A percentile compares a stretch with the other conserved stretches of the same genome.
Evolutionary conservation across 1,140 invertebrate genomes (phyloP).

Genomic region (Orchesella cincta): DNA sequence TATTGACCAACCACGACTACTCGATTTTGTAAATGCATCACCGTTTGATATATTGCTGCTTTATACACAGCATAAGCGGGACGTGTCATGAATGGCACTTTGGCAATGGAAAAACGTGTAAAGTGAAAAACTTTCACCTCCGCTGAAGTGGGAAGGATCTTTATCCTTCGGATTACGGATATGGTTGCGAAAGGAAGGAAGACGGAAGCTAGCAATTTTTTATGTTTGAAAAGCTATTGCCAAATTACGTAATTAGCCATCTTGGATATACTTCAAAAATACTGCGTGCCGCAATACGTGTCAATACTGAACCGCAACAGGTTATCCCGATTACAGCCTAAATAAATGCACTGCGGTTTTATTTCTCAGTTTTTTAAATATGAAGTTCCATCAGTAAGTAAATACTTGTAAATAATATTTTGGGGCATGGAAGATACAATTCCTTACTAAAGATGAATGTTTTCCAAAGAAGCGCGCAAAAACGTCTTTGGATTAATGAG

Average conservation of each 20-base stretch:
- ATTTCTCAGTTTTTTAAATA: not conserved
- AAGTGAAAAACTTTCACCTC: not conserved
- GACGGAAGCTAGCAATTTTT: not conserved
- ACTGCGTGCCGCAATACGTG: no score
- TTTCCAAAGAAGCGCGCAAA: no score
- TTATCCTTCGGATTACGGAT: not conserved
- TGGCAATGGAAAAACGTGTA: not conserved
- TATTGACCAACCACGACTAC: not conserved
- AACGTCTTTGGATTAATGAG: no score
- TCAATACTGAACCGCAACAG: not conserved
- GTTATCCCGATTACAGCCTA: not conserved
- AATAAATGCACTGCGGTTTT: not conserved
- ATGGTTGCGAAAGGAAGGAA: not conserved
- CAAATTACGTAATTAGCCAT: not conserved
- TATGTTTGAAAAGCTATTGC: not conserved
- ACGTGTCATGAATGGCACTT: not conserved
- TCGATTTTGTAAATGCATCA: not conserved
- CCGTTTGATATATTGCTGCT: not conserved
- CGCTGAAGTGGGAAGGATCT: not conserved
- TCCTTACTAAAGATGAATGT: no score
- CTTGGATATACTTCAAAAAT: not conserved
- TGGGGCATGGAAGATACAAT: no score
- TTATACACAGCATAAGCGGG: not conserved
- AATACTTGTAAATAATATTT: no score
- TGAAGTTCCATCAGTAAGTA: not conserved